A percentile compares a stretch with the other conserved stretches of the same genome.
These are phyloP conservation scores for Diorhabda elongata DNA, from an alignment of 1,140 invertebrate species.

Conservation along the genomic window DNA sequence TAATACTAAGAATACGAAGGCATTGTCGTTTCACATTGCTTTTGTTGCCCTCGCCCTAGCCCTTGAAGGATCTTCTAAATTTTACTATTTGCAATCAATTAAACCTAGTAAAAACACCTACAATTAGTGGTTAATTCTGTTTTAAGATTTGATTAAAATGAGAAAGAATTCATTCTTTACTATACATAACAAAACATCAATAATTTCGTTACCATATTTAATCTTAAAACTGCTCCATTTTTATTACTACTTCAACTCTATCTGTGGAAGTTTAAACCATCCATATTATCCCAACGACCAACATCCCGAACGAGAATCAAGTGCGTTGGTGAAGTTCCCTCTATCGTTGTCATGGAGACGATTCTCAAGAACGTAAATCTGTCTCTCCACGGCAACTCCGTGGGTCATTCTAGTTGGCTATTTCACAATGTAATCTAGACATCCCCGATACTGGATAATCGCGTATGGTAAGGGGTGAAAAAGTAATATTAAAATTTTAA, in stretches of 20 bases:
- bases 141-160: too few relatives aligned
- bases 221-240: too few relatives aligned
- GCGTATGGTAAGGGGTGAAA: background rate
- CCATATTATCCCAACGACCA: slow-evolving; percentile 3
- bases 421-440: slow-evolving; percentile 13
- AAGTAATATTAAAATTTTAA: background rate
- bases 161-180: too few relatives aligned
- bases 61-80: too few relatives aligned
- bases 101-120: too few relatives aligned
- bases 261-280: background rate
- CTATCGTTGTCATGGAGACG: slow-evolving; percentile 15
- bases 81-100: too few relatives aligned
- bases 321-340: background rate
- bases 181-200: too few relatives aligned
- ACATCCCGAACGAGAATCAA: slow-evolving; percentile 9
- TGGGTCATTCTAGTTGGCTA: slow-evolving; percentile 16
- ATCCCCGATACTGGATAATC: background rate
- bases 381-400: slow-evolving; percentile 12
- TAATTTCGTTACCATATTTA: too few relatives aligned
- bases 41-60: too few relatives aligned
- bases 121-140: too few relatives aligned
- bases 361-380: slow-evolving; percentile 20
- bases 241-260: background rate
- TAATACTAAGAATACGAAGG: too few relatives aligned
- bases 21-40: too few relatives aligned